Percentiles rank a stretch among this genome's conserved stretches.
These are phyloP conservation scores for Dasypolia templi DNA, from an alignment of 2,888 invertebrate genomes.

Conservation along the genomic window DNA sequence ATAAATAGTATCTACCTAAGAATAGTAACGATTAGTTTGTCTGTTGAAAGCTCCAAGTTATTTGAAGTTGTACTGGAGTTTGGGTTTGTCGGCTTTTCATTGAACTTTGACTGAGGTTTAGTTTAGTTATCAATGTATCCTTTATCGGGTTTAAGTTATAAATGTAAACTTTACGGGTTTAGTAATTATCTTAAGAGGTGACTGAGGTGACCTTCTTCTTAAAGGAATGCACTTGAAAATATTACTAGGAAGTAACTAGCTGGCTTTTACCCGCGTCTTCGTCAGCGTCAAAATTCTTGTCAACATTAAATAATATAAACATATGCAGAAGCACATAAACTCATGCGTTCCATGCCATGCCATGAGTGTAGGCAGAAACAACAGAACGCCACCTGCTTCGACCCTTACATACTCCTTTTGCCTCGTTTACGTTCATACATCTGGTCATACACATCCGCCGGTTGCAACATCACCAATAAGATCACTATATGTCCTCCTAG, in stretches of 20 bases:
- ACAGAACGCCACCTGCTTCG: too few species aligned
- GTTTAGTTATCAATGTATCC: not conserved
- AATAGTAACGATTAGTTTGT: slow-evolving; percentile 16
- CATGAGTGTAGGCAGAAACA: too few species aligned
- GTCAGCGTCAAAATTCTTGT: too few species aligned
- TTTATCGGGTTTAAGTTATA: slow-evolving; percentile 13
- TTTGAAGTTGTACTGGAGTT: slow-evolving; percentile 24
- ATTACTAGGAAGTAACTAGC: not conserved
- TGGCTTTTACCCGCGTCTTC: too few species aligned
- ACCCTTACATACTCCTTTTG: too few species aligned
- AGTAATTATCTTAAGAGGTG: not conserved
- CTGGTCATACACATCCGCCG: too few species aligned
- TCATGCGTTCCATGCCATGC: too few species aligned
- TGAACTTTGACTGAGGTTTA: slow-evolving; percentile 12
- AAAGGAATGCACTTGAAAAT: not conserved
- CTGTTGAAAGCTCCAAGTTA: slow-evolving; percentile 30
- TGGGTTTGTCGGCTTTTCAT: slow-evolving; percentile 27
- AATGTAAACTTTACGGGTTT: not conserved
- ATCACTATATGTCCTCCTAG: too few species aligned
- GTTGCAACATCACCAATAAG: too few species aligned
- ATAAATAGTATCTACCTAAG: not conserved
- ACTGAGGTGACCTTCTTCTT: not conserved
- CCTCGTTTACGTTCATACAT: too few species aligned
- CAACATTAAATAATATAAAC: too few species aligned
- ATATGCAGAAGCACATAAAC: too few species aligned